Evolutionary conservation across 2,888 invertebrate species (phyloP), one percentile per base, ranked within the genome.

Genomic region (Athalia circularis): DNA sequence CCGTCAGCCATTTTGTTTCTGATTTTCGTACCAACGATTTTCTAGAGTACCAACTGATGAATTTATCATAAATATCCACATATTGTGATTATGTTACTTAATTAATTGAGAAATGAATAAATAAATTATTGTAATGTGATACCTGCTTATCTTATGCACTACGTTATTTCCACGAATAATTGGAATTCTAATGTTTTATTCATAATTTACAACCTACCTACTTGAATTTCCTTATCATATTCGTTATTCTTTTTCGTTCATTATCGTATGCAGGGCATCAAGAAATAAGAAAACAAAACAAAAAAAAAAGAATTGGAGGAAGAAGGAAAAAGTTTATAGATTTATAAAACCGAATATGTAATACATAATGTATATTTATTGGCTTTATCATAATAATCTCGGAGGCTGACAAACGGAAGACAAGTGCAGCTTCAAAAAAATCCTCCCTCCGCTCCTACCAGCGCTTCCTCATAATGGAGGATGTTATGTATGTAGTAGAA

Each of bases 121-220:
- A 29, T 29, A 29, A 29, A 29, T 29, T 29, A 29, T 29, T 29
- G 29, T 29, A 29, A 29, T 29, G 29, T 29, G 29, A 29, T 29
- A 29, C 29, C 29, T 29, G 29, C 29, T 29, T 29, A 29, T 29
- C 29, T 29, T 29, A 29, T 4, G 11, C 3, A 13, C 72, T 79
- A 74, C 62, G 62, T n/a, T 79, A 79, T 52, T 78, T 84, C 77
- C 79, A 78, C 77, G 78, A 77, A 78, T 75, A 81, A 65, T 79
- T 54, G 79, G 79, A 80, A 83, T 82, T 86, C 84, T 84, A 82
- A 89, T 89, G 86, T 87, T 87, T 88, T 88, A 88, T 89, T 88
- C 87, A 88, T 88, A 84, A 86, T 86, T 29, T 29, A 29, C 29
- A 29, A 29, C 29, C 29, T 29, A 29, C 29, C 29, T 29, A 29